Conservation (phyloP, 2,888 invertebrate genomes). For the Panorpa germanica region DNA sequence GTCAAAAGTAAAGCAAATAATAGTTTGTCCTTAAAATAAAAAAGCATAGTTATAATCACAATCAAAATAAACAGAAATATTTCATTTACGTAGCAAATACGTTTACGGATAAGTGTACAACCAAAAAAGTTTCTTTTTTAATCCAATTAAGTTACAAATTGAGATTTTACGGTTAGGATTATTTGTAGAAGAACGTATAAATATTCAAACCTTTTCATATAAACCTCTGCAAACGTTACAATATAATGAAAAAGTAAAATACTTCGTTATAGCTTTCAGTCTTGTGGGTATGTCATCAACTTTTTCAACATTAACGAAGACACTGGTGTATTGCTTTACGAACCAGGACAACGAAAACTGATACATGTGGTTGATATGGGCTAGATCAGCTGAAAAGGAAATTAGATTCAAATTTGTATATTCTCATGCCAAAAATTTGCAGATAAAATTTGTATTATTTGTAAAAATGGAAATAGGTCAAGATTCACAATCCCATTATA, state of each 20-base stretch:
- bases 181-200: slow-evolving; percentile 13
- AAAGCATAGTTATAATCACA: too few species aligned
- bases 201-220: slow-evolving; percentile 60
- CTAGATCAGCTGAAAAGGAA: slow-evolving; percentile 47
- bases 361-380: slow-evolving; percentile 93
- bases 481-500: not conserved
- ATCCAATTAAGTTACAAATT: too few species aligned
- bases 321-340: slow-evolving; percentile 66
- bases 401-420: too few species aligned
- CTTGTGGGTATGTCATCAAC: slow-evolving; percentile 63
- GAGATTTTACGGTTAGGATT: not conserved
- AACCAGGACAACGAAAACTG: slow-evolving; percentile 93
- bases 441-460: slow-evolving; percentile 8
- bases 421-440: too few species aligned
- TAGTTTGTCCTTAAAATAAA: slow-evolving; percentile 68
- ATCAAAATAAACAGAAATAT: too few species aligned
- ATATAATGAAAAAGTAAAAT: slow-evolving; percentile 80
- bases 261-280: slow-evolving; percentile 50
- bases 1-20: slow-evolving; percentile 65
- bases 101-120: too few species aligned
- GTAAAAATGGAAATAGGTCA: not conserved
- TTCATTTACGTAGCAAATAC: too few species aligned
- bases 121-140: too few species aligned
- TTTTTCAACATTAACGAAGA: slow-evolving; percentile 74
- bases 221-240: slow-evolving; percentile 82